Percentiles rank a stretch among this genome's conserved stretches.
Conservation (phyloP, 2,888 invertebrate genomes). For the Drosophila hamatofila region DNA sequence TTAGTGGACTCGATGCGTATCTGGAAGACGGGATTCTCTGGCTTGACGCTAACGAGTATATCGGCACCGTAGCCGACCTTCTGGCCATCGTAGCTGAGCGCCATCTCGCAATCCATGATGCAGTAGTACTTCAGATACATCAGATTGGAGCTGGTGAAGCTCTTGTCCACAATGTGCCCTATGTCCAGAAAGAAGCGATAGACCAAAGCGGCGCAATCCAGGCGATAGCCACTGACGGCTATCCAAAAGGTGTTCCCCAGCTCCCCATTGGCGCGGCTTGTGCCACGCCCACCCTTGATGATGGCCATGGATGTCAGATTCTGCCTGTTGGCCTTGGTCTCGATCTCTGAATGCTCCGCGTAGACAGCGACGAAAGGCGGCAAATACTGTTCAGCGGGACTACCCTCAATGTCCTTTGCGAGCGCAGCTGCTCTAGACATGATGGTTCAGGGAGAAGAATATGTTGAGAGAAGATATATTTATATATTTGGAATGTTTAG, state of each 20-base stretch:
- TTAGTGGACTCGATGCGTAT: neutral
- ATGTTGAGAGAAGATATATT: neutral
- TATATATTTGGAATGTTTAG: neutral
- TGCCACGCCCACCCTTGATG: neutral
- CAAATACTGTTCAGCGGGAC: neutral
- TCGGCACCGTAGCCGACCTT: slow-evolving; percentile 64
- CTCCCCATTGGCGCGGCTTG: neutral
- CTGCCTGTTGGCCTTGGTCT: neutral
- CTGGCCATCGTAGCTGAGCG: slow-evolving; percentile 60
- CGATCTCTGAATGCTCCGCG: neutral
- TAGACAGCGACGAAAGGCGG: slow-evolving; percentile 9
- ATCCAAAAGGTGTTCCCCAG: slow-evolving; percentile 44
- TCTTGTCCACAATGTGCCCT: slow-evolving; percentile 41
- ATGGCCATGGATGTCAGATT: neutral
- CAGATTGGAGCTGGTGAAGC: slow-evolving; percentile 25
- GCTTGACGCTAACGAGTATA: slow-evolving; percentile 48
- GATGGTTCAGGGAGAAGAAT: neutral
- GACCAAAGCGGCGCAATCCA: slow-evolving; percentile 25
- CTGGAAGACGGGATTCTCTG: slow-evolving; percentile 28
- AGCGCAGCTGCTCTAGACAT: slow-evolving; percentile 1
- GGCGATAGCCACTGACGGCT: slow-evolving; percentile 52
- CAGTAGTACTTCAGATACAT: slow-evolving; percentile 56
- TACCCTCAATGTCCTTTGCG: neutral
- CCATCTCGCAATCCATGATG: slow-evolving; percentile 41
- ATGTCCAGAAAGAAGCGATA: slow-evolving; percentile 64